These are phyloP conservation scores for Odontamblyopus lacepedii DNA, from an alignment of 2,797 vertebrate genomes.

Conservation along the genomic window DNA sequence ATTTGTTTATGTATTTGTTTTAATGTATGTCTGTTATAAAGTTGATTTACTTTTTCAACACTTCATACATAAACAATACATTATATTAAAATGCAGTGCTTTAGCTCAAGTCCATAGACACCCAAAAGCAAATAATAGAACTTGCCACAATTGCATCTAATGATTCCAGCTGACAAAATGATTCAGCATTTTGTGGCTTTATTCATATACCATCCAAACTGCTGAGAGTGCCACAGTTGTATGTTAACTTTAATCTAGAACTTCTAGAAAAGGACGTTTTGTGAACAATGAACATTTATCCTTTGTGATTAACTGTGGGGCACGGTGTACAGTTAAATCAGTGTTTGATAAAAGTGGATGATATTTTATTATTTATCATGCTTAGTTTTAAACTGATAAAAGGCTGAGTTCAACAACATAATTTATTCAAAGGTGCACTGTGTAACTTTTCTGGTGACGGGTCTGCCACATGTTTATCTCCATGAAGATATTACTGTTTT, in stretches of 20 bases:
- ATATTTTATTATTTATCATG: not conserved
- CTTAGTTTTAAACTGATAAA: not conserved
- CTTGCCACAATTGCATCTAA: conserved; percentile 40
- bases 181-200: conserved; percentile 70
- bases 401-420: not conserved
- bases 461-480: too few species aligned
- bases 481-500: too few species aligned
- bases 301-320: not conserved
- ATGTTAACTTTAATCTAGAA: conserved; percentile 10
- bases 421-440: conserved; percentile 7
- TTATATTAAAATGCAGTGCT: not conserved
- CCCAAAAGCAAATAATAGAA: conserved; percentile 30
- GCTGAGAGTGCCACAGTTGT: conserved; percentile 2
- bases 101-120: conserved; percentile 7
- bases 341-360: conserved; percentile 39
- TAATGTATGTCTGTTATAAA: not conserved
- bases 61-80: not conserved
- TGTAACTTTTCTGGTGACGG: too few species aligned
- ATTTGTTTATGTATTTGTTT: not conserved
- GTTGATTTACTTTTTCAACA: not conserved
- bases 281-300: conserved; percentile 19
- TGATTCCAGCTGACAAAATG: conserved; percentile 62
- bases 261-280: not conserved
- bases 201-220: conserved; percentile 38
- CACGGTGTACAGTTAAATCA: conserved; percentile 50